Base-by-base conservation (phyloP, 2,113 vertebrate genomes). In the Erinaceus europaeus region DNA sequence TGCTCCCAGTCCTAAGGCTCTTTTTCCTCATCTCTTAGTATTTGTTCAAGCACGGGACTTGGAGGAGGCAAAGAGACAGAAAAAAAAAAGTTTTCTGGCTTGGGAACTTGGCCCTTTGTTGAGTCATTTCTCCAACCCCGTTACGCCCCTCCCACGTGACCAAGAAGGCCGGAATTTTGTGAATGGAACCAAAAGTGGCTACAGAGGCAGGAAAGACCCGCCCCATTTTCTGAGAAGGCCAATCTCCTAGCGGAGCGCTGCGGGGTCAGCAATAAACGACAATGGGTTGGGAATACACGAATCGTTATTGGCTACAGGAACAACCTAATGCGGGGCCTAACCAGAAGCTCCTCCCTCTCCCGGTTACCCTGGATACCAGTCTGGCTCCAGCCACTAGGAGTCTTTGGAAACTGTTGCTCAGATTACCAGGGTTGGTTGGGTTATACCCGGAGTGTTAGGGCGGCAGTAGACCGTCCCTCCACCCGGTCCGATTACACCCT, bases 181-280 rank as follows among this genome's bases (percentile, higher is more conserved):
- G 95, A 96, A 96, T 96, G 95, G 92, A 95, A 50, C 74, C 13
- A 36, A 89, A 84, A n/a, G 91, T 52, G 82, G 91, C 6, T 38
- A 52, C 61, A 1, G 67, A 55, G 86, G 80, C 29, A 40, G 74
- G 15, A 1, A 67, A 61, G 48, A 71, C 78, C 94, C 95, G 53
- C 93, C 93, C 79, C 21, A 44, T 91, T 65, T 34, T 44, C 57
- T 6, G 9, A 73, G 15, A n/a, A 21, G 64, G 10, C 95, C 94
- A 96, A 96, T 96, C 89, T 20, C 21, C 55, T 74, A 55, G 71
- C 85, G 81, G 94, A 95, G 95, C 95, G 95, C 95, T 92, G 93
- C 89, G 88, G 92, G 93, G 95, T 95, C 94, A 94, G 94, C 87
- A 61, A 77, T 87, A 93, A 93, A 93, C 87, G 90, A 94, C 95